These are phyloP conservation scores for Hemitrygon akajei DNA, from an alignment of 2,797 vertebrate species.

Conservation along the genomic window DNA sequence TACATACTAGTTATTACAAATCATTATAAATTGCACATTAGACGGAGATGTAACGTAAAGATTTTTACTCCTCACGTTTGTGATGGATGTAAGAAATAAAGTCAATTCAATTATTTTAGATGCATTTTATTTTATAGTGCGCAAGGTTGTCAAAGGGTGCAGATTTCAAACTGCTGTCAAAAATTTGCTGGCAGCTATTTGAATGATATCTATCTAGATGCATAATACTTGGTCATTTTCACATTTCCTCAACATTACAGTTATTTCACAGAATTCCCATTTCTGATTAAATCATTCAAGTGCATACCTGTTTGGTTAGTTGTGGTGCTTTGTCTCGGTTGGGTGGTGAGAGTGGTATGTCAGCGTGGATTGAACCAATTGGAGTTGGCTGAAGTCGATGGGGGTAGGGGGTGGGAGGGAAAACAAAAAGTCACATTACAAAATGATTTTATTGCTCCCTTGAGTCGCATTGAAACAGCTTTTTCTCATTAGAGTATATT, in stretches of 20 bases:
- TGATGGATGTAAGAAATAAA: too few species aligned
- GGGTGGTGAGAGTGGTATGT: constrained; percentile 74
- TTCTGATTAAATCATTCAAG: neutral
- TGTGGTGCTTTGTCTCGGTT: constrained; percentile 86
- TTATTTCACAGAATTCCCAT: neutral
- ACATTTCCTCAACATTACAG: neutral
- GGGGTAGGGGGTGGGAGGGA: neutral
- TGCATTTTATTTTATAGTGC: neutral
- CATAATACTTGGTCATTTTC: neutral
- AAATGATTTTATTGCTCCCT: neutral
- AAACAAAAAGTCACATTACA: neutral
- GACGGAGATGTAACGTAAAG: too few species aligned
- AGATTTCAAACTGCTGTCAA: neutral
- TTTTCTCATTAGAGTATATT: neutral
- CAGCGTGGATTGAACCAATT: constrained; percentile 84
- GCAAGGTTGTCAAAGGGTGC: neutral
- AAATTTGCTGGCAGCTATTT: neutral
- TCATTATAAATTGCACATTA: too few species aligned
- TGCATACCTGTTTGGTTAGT: constrained; percentile 87
- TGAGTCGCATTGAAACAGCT: neutral
- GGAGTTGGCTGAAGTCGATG: constrained; percentile 74
- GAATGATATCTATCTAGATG: neutral
- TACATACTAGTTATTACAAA: too few species aligned
- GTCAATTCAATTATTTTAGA: neutral
- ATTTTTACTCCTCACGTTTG: too few species aligned